A percentile compares a stretch with the other conserved stretches of the same genome.
These are phyloP conservation scores for Silurus glanis DNA, from an alignment of 2,113 vertebrate genomes.

Conservation along the genomic window DNA sequence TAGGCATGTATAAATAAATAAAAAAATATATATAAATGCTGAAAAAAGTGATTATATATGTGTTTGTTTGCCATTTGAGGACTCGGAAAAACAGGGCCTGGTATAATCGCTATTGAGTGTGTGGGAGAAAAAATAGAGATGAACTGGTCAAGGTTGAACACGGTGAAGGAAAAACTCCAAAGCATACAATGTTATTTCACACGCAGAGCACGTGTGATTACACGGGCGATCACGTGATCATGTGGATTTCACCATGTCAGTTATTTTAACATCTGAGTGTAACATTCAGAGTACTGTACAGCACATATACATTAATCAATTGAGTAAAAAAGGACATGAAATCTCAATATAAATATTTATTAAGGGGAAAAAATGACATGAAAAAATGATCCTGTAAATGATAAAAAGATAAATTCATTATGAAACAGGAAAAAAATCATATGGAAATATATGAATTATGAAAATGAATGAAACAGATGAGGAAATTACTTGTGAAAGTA, in stretches of 20 bases:
- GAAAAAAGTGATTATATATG: slow-evolving; percentile 33
- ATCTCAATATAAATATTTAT: too few relatives aligned
- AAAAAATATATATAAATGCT: too few relatives aligned
- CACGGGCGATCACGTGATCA: neutral
- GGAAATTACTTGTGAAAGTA: neutral
- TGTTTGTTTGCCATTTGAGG: slow-evolving; percentile 23
- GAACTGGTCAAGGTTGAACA: neutral
- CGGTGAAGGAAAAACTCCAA: neutral
- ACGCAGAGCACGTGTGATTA: neutral
- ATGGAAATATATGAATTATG: neutral
- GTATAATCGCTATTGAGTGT: slow-evolving; percentile 11
- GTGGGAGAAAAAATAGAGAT: neutral
- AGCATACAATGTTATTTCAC: neutral
- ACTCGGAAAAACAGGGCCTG: neutral
- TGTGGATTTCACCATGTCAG: neutral
- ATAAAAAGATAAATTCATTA: too few relatives aligned
- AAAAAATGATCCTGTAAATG: too few relatives aligned
- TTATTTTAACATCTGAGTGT: too few relatives aligned
- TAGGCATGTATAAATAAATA: too few relatives aligned
- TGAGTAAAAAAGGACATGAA: too few relatives aligned
- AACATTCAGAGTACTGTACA: too few relatives aligned
- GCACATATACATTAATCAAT: too few relatives aligned
- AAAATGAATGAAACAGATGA: neutral
- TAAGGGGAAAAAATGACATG: too few relatives aligned
- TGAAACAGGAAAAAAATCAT: too few relatives aligned